Evolutionary conservation across 2,888 invertebrate genomes (phyloP).

Genomic region (Cyclophora albipunctata): DNA sequence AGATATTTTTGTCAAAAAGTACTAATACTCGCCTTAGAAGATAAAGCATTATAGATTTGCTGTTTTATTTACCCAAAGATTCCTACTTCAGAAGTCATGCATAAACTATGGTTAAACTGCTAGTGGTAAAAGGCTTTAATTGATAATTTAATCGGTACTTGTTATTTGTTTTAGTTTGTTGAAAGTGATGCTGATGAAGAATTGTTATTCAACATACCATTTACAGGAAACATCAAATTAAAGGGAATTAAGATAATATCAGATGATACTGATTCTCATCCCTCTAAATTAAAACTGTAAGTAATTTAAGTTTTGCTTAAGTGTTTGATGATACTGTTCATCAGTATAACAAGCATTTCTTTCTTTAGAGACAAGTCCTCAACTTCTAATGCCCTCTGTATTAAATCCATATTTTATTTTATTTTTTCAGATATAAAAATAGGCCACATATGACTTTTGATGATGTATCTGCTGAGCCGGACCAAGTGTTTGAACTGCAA

Average conservation of each 20-base stretch:
- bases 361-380: no score
- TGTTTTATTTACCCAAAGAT: no score
- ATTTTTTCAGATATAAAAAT: slow-evolving; percentile 86
- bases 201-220: slow-evolving; percentile 96
- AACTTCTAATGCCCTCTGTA: slow-evolving; percentile 76
- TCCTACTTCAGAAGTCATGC: no score
- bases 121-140: no score
- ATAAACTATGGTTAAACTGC: no score
- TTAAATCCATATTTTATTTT: slow-evolving; percentile 82
- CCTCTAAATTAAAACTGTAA: slow-evolving; percentile 90
- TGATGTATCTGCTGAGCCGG: slow-evolving; percentile 82
- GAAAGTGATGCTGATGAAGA: slow-evolving; percentile 98
- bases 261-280: slow-evolving; percentile 90
- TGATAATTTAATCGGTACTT: no score
- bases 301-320: slow-evolving; percentile 33
- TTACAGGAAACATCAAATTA: slow-evolving; percentile 95
- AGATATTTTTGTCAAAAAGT: no score
- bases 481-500: slow-evolving; percentile 92
- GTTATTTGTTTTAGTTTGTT: slow-evolving; percentile 81
- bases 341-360: no score
- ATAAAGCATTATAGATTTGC: no score
- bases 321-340: no score
- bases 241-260: slow-evolving; percentile 95
- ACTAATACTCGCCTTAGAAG: no score
- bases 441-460: slow-evolving; percentile 96